phyloP scores from a whole-genome alignment of 2,797 vertebrate genomes.

The Ispidina picta region DNA sequence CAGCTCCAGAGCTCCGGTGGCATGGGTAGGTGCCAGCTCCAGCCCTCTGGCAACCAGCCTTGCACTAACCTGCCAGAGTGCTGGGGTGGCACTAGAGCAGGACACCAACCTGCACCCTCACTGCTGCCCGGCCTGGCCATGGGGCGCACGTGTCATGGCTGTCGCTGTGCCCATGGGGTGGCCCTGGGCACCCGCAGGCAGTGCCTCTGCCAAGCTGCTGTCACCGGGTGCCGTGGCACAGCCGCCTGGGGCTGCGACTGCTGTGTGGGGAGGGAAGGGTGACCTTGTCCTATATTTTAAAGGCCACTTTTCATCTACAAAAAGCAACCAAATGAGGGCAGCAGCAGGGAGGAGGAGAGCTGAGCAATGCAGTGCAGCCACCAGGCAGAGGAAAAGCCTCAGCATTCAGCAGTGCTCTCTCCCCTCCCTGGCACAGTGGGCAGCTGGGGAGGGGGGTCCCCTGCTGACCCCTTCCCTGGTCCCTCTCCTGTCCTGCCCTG shows the following conservation, averaged over 20 bases:
- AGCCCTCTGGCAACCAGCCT: neutral
- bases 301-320: constrained; percentile 40
- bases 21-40: neutral
- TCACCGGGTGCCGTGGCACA: neutral
- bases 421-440: neutral
- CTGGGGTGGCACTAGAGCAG: neutral
- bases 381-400: neutral
- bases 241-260: neutral
- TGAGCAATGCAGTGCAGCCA: neutral
- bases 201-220: neutral
- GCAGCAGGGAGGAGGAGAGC: constrained; percentile 37
- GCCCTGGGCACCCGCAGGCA: neutral
- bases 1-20: neutral
- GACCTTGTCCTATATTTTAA: constrained; percentile 66
- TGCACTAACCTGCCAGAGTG: rapidly evolving
- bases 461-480: neutral
- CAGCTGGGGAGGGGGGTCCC: neutral
- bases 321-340: constrained; percentile 44
- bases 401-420: neutral
- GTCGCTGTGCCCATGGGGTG: rapidly evolving
- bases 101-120: neutral
- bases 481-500: neutral
- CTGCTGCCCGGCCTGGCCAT: rapidly evolving
- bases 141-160: rapidly evolving
- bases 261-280: neutral